These are phyloP conservation scores for Polypedilum pembai DNA, from an alignment of 1,140 invertebrate genomes.

Conservation along the genomic window DNA sequence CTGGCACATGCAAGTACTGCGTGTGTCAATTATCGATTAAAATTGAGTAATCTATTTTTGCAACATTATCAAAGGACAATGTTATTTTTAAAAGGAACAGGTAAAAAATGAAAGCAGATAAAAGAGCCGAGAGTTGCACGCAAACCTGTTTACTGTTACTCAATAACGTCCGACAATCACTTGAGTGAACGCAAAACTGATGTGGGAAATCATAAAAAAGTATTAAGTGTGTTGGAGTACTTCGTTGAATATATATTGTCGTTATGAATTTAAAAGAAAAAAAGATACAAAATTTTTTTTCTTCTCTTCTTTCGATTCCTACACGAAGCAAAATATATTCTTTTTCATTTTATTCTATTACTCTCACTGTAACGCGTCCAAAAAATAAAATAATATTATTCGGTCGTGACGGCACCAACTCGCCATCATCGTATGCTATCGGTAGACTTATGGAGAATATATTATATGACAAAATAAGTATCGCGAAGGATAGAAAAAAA, in stretches of 20 bases:
- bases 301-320: not conserved
- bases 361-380: not conserved
- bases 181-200: not conserved
- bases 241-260: conserved; percentile 1
- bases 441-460: not conserved
- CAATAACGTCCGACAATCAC: not conserved
- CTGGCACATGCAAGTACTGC: not conserved
- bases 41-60: not conserved
- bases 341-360: too few relatives aligned
- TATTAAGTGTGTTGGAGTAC: not conserved
- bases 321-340: not conserved
- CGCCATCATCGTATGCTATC: not conserved
- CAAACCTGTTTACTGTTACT: not conserved
- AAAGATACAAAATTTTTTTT: not conserved
- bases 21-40: not conserved
- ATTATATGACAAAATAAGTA: too few relatives aligned
- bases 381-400: not conserved
- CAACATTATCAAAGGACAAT: not conserved
- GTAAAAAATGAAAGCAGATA: not conserved
- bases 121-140: not conserved
- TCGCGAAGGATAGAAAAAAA: not conserved
- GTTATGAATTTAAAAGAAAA: not conserved
- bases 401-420: not conserved
- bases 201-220: conserved; percentile 1
- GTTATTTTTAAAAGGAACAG: not conserved